These are phyloP conservation scores for Hermetia illucens DNA, from an alignment of 1,140 invertebrate species.

Conservation along the genomic window DNA sequence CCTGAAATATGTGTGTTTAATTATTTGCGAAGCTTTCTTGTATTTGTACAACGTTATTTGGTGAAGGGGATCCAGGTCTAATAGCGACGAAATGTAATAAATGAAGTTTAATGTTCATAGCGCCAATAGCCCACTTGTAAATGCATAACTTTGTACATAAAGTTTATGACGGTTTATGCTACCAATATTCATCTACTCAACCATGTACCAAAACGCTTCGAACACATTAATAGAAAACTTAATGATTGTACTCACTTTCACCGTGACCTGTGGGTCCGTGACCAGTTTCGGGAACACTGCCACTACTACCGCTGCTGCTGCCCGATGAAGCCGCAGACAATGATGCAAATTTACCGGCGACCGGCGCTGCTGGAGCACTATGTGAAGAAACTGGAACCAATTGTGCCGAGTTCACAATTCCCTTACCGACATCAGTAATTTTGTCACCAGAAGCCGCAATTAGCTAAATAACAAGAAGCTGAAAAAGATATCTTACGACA, in stretches of 20 bases:
- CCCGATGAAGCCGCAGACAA: constrained; percentile 25
- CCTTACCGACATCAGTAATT: constrained; percentile 58
- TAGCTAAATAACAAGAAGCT: constrained; percentile 7
- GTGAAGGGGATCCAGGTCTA: no score
- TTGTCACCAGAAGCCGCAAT: constrained; percentile 43
- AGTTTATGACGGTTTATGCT: neutral
- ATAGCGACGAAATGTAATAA: no score
- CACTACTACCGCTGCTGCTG: constrained; percentile 19
- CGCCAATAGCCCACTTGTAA: no score
- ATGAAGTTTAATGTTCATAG: no score
- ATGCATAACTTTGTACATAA: no score
- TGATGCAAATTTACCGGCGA: constrained; percentile 15
- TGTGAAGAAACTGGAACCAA: constrained; percentile 34
- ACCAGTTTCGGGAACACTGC: constrained; percentile 9
- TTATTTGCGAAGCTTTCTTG: no score
- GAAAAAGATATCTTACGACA: neutral
- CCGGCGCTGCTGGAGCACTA: constrained; percentile 14
- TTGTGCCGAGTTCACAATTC: constrained; percentile 55
- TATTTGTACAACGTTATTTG: no score
- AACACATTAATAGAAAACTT: no score
- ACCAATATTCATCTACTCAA: neutral
- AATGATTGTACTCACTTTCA: constrained; percentile 21
- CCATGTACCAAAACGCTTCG: neutral
- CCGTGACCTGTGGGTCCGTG: constrained; percentile 21
- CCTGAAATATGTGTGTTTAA: no score